Base-by-base conservation (phyloP, 2,113 vertebrate genomes). In the Nothoprocta perdicaria region DNA sequence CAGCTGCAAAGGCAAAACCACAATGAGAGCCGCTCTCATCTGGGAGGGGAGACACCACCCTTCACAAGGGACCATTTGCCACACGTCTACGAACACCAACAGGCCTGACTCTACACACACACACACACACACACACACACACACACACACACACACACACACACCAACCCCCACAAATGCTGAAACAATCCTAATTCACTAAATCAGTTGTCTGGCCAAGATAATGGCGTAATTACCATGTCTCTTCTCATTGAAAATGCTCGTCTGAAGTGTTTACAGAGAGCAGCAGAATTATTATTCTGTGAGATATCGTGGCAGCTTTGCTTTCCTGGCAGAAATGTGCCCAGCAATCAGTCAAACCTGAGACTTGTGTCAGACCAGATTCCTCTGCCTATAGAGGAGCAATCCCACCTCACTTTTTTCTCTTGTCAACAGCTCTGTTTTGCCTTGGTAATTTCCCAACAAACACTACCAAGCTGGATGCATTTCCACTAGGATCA, bases 21-120 rank as follows among this genome's bases (percentile, higher is more conserved):
- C 1, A 80, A 9, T 24, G 19, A 80, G 9, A 15, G 7, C 3
- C 0, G 1, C 18, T 46, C 62, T 50, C 5, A 68, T 23, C 12
- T 40, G 9, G 33, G 15, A 29, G 1, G 0, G 35, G 58, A 71
- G 31, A 31, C 80, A 80, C 10, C 52, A 15, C 6, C 38, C 24
- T 41, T 45, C 43, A 14, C 62, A 33, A 6, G 33, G 57, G 86
- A 69, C 9, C 63, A 14, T 66, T 71, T 38, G 66, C 67, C 71
- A 12, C 27, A 71, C 55, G 50, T 6, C 43, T 73, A n/a, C 14
- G 15, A 77, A 63, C 4, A 40, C 27, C 33, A 65, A 24, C 9
- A 82, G 9, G 14, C 45, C n/a, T 68, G 68, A 40, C 68, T 71
- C 26, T 10, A 48, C 23, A n/a, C 53, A 55, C 14, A 55, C 4